phyloP scores from a whole-genome alignment of 1,140 invertebrate genomes.

The Diabrotica undecimpunctata region DNA sequence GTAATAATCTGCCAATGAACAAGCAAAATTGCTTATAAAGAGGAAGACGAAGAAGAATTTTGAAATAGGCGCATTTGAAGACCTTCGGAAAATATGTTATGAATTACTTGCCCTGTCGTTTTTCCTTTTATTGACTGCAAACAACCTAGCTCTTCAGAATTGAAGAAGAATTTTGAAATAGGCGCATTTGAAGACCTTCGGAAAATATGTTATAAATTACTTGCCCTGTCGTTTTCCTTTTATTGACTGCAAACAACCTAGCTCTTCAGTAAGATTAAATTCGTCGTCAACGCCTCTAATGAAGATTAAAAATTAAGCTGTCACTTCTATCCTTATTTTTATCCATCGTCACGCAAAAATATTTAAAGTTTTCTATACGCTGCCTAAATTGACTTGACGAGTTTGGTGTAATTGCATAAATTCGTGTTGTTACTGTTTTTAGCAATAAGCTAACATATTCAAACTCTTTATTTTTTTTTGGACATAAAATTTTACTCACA shows the following conservation, averaged over 20 bases:
- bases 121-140: too few relatives aligned
- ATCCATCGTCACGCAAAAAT: slow-evolving; percentile 40
- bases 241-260: slow-evolving; percentile 33
- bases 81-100: too few relatives aligned
- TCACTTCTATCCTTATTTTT: slow-evolving; percentile 42
- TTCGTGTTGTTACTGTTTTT: neutral
- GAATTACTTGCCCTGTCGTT: too few relatives aligned
- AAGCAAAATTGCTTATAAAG: too few relatives aligned
- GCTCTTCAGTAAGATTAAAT: slow-evolving; percentile 42
- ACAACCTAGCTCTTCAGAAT: too few relatives aligned
- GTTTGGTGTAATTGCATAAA: neutral
- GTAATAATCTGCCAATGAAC: too few relatives aligned
- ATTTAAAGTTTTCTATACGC: slow-evolving; percentile 30
- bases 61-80: too few relatives aligned
- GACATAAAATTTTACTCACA: neutral
- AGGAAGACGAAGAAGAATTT: too few relatives aligned
- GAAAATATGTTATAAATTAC: neutral
- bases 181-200: neutral
- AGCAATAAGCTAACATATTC: neutral
- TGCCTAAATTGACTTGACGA: neutral
- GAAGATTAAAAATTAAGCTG: slow-evolving; percentile 36
- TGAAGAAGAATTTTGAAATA: neutral
- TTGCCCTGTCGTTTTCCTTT: slow-evolving; percentile 35
- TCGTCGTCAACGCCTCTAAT: slow-evolving; percentile 36
- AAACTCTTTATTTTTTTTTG: neutral